phyloP scores from a whole-genome alignment of 2,113 vertebrate species.

The Vireo altiloquus region DNA sequence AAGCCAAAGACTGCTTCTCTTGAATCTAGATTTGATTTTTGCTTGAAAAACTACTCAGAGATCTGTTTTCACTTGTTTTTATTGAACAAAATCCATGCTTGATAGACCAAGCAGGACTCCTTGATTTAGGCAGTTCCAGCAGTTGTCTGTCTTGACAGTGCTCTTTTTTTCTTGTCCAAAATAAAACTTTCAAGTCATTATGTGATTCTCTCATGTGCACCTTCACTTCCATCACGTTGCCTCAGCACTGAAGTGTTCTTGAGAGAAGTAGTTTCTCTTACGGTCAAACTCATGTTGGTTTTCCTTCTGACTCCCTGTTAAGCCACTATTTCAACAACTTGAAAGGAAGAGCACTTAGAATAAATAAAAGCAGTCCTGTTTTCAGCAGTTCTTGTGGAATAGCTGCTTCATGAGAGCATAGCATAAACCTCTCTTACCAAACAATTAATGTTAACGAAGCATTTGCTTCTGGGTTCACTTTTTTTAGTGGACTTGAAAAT shows the following conservation, averaged over 20 bases:
- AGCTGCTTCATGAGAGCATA: background rate
- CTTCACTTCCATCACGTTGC: background rate
- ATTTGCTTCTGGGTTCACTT: background rate
- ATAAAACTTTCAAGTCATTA: background rate
- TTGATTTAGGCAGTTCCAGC: background rate
- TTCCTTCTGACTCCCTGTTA: background rate
- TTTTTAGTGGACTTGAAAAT: background rate
- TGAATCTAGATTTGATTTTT: background rate
- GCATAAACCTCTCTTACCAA: background rate
- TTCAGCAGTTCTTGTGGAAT: background rate
- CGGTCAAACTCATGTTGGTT: background rate
- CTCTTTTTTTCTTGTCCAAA: background rate
- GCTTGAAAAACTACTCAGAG: background rate
- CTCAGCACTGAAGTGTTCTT: background rate
- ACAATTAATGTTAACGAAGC: background rate
- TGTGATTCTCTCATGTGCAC: background rate
- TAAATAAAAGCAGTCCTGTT: background rate
- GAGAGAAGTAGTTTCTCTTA: background rate
- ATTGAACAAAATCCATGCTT: background rate
- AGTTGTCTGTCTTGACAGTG: background rate
- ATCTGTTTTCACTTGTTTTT: background rate
- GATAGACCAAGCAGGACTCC: background rate
- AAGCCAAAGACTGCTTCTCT: background rate
- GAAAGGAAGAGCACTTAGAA: background rate
- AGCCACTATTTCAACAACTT: background rate